Conservation (phyloP, 2,113 vertebrate genomes). For the Typhlomys cinereus region DNA sequence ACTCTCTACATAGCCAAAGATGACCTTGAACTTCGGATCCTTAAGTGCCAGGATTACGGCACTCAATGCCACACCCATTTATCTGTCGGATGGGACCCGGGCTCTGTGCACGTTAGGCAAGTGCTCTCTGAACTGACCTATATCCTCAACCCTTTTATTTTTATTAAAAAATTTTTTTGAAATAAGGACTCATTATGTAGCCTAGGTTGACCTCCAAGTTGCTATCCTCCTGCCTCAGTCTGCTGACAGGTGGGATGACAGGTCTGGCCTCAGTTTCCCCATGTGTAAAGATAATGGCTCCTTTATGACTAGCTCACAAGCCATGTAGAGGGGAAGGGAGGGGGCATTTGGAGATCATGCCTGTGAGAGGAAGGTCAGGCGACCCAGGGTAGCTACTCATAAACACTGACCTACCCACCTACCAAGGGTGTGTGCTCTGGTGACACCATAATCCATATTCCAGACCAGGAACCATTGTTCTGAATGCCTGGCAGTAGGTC, state of each 20-base stretch:
- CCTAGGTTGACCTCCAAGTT: neutral
- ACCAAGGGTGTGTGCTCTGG: neutral
- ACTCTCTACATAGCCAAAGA: neutral
- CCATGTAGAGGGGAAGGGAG: neutral
- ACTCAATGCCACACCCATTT: neutral
- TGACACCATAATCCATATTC: neutral
- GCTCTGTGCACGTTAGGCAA: rapidly evolving
- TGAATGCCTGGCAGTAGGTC: neutral
- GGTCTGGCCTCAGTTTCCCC: neutral
- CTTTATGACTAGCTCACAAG: no score
- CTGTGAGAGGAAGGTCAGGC: neutral
- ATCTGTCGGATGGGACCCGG: neutral
- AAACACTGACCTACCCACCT: rapidly evolving
- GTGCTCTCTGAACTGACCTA: no score
- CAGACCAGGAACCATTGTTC: neutral
- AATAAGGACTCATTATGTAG: neutral
- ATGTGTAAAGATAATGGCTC: neutral
- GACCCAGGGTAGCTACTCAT: neutral
- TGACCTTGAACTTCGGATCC: neutral
- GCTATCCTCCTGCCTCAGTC: neutral
- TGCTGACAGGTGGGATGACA: neutral
- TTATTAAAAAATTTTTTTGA: neutral
- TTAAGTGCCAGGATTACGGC: neutral
- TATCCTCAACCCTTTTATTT: neutral
- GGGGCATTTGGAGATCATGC: neutral